Evolutionary conservation across 2,797 vertebrate genomes (phyloP).

Genomic region (Eptatretus atami): DNA sequence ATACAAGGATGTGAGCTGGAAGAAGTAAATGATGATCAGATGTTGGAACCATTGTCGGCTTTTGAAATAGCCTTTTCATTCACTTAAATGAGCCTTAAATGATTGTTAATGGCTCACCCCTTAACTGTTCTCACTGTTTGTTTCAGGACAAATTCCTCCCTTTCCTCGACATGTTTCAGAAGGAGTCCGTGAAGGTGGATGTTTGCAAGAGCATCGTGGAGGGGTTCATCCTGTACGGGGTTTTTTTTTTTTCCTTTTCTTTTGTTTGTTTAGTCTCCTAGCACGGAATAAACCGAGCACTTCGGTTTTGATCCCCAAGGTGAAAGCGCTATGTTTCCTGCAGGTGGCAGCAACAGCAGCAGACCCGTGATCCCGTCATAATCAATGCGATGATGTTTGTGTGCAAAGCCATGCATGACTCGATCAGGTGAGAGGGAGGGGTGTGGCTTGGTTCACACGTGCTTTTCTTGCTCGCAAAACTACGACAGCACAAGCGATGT

Average conservation of each 20-base stretch:
- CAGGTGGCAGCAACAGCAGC: slow-evolving; percentile 46
- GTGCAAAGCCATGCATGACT: slow-evolving; percentile 95
- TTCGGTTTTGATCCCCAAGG: too few species aligned
- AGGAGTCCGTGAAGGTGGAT: slow-evolving; percentile 67
- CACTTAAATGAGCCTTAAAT: too few species aligned
- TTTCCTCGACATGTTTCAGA: slow-evolving; percentile 94
- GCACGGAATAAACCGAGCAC: too few species aligned
- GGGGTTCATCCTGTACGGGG: slow-evolving; percentile 57
- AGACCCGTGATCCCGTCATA: slow-evolving; percentile 70
- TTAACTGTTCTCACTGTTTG: background rate
- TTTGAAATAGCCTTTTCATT: too few species aligned
- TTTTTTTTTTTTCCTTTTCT: background rate
- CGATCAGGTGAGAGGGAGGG: slow-evolving; percentile 43
- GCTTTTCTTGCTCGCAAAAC: too few species aligned
- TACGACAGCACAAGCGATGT: too few species aligned
- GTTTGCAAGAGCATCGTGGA: slow-evolving; percentile 87
- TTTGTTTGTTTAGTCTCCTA: too few species aligned
- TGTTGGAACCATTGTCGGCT: too few species aligned
- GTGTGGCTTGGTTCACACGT: background rate
- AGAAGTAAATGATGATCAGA: too few species aligned
- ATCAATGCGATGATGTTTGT: slow-evolving; percentile 73
- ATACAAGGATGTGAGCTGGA: too few species aligned
- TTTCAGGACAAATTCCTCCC: slow-evolving; percentile 74
- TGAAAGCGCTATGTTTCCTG: too few species aligned
- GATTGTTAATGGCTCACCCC: too few species aligned